Evolutionary conservation across 2,113 vertebrate species (phyloP).

Genomic region (Bothrops jararaca): DNA sequence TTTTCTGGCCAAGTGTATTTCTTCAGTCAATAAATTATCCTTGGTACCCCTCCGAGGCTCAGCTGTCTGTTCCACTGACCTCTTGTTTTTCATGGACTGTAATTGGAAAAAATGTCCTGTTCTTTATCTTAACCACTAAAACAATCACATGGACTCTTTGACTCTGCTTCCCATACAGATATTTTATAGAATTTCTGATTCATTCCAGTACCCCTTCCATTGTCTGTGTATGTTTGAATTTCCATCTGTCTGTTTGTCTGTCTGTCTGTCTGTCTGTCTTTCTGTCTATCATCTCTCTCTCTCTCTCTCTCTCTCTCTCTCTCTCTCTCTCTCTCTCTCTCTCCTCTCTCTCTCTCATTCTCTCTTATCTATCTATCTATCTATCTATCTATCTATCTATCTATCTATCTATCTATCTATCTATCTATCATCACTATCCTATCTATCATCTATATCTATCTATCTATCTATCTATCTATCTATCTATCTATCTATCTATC

Average conservation of each 20-base stretch:
- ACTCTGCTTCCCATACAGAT: neutral
- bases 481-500: no score
- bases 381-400: no score
- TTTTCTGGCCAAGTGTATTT: conserved; percentile 1
- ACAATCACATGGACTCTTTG: neutral
- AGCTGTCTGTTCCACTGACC: neutral
- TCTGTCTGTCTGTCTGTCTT: rapidly evolving
- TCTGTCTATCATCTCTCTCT: no score
- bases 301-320: no score
- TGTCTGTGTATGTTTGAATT: neutral
- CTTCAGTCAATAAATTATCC: conserved; percentile 22
- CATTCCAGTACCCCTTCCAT: neutral
- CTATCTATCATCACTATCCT: no score
- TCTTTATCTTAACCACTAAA: conserved; percentile 28
- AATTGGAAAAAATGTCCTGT: conserved; percentile 14
- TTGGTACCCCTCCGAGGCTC: neutral
- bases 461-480: no score
- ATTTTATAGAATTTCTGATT: neutral
- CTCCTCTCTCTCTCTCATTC: no score
- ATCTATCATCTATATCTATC: no score
- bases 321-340: no score
- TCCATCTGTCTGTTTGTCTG: neutral
- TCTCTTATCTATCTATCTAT: no score
- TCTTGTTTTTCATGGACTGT: conserved; percentile 25
- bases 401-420: no score